Base-by-base conservation (phyloP, 2,113 vertebrate genomes). In the Pithys albifrons region DNA sequence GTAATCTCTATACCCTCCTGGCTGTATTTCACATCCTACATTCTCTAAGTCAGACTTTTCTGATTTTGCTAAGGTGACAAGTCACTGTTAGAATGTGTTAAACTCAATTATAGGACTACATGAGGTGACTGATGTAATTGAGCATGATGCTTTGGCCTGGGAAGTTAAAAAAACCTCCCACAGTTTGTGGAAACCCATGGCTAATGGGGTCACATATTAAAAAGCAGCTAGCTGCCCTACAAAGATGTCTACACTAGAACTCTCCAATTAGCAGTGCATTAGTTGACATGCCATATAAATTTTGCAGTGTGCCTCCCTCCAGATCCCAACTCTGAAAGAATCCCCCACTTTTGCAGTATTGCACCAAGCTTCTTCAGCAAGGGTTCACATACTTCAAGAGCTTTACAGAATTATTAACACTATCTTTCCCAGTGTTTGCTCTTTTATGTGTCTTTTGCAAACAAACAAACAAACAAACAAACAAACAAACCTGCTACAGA, bases 21-120 rank as follows among this genome's bases (percentile, higher is more conserved):
- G 37, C n/a, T 78, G 28, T 73, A 31, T 85, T 88, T 75, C 43
- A 58, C 12, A 29, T 31, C 7, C 24, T 59, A 25, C 20, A 9
- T 84, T 88, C 81, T 84, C 51, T 58, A 77, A 88, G 71, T 70
- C 43, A 77, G 55, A 43, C 35, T 18, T 77, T 77, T 74, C 43
- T 74, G 73, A 58, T 82, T 89, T 94, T 94, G 7, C 83, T 79
- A 62, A 94, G 70, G 57, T 82, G 65, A 85, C 73, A 78, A 70
- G 33, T 57, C 58, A 62, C 58, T 90, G 71, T 78, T 80, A 64
- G 43, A 77, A 55, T 49, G 22, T 64, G 41, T 94, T 94, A 84
- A 92, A 57, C 14, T 85, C 64, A 57, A 31, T 82, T 70, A 73
- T 15, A 90, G 35, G 35, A 90, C 43, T 59, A 62, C 7, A n/a